Evolutionary conservation across 2,797 vertebrate genomes (phyloP), one percentile per base, ranked within the genome.

Genomic region (Mus spretus): DNA sequence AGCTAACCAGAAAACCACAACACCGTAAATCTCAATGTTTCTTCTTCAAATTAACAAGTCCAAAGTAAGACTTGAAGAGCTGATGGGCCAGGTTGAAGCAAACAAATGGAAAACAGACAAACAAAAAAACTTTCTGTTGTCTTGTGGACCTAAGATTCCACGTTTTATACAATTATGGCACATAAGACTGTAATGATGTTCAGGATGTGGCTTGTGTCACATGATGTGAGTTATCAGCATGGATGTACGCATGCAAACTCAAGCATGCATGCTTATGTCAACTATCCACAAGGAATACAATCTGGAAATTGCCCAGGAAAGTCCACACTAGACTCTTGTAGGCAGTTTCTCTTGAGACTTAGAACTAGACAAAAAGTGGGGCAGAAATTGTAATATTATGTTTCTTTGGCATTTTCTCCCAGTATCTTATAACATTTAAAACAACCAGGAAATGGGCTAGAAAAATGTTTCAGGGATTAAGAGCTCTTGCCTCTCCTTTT

Each of bases 341-440:
- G 14, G 40, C 13, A 57, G 9, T 89, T 94, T 92, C 79, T 96
- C 77, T 59, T 40, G 13, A n/a, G 22, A 26, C 5, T 61, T 93
- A 4, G 14, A 83, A 75, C 0, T 83, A 40, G 26, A 90, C 75
- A 17, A 50, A 37, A 81, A 14, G 3, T 70, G 24, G 11, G 26
- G 20, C 11, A 89, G n/a, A 94, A 94, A 80, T 63, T 65, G 19
- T 0, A n/a, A 31, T 90, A 24, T 88, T 93, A 87, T 22, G 2
- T 84, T 26, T 28, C 53, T 74, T 74, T 17, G 19, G 20, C 10
- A 44, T 79, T 93, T 7, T 37, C 22, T 79, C 61, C 80, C 61
- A 53, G 1, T 59, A 55, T 47, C 40, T 24, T 88, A 74, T 70
- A 82, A 13, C 24, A 34, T 89, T 94, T 94, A 84, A 87, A 93